Conservation (phyloP, 1,140 invertebrate species). For the Frieseomelitta varia region DNA sequence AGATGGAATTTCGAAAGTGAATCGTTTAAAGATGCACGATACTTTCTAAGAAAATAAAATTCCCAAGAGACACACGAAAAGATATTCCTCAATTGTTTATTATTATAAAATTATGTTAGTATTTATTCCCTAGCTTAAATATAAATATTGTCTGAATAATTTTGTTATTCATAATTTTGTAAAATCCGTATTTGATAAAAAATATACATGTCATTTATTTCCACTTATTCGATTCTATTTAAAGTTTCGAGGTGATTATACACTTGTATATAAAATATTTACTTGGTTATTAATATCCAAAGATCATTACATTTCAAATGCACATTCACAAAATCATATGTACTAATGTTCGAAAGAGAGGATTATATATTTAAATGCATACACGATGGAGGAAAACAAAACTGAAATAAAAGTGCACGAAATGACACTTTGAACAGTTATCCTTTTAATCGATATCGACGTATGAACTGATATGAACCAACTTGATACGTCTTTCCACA, state of each 20-base stretch:
- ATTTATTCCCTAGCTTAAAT: conserved; percentile 8
- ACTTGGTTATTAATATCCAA: background rate
- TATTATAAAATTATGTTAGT: background rate
- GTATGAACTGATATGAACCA: too few species aligned
- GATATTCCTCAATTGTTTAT: background rate
- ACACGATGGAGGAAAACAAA: background rate
- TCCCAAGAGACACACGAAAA: background rate
- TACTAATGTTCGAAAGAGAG: background rate
- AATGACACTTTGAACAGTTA: background rate
- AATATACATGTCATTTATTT: background rate
- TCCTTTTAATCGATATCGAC: background rate
- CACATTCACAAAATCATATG: background rate
- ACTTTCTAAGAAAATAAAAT: background rate
- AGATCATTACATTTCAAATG: background rate
- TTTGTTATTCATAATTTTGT: background rate
- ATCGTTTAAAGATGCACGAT: too few species aligned
- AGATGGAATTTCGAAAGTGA: background rate
- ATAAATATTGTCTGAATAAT: conserved; percentile 22
- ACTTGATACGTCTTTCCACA: background rate
- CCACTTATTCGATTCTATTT: background rate
- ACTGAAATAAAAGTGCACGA: background rate
- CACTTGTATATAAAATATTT: conserved; percentile 5
- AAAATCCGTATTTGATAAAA: background rate
- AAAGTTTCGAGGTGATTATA: background rate
- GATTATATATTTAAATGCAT: background rate